Percentiles rank a stretch among this genome's conserved stretches.
Conservation (phyloP, 2,797 vertebrate genomes). For the Crenuchus spilurus region DNA sequence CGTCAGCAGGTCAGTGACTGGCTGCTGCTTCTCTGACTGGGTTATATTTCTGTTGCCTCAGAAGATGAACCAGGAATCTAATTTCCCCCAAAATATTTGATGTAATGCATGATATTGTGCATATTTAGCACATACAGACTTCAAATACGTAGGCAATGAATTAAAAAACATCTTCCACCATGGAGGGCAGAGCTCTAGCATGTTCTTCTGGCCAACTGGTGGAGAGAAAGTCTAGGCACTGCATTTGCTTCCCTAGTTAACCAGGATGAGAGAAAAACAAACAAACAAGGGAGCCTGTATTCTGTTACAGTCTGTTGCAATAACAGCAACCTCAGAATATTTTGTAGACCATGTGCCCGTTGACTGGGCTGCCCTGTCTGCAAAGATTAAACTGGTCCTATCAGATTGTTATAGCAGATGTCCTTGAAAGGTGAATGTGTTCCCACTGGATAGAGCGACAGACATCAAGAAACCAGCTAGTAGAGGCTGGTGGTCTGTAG, state of each 20-base stretch:
- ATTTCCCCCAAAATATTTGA: too few species aligned
- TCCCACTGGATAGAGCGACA: conserved; percentile 26
- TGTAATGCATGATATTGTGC: too few species aligned
- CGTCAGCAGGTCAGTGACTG: too few species aligned
- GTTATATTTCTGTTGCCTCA: too few species aligned
- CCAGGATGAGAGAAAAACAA: neutral
- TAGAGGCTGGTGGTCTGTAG: conserved; percentile 25
- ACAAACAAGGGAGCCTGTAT: neutral
- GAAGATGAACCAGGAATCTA: too few species aligned
- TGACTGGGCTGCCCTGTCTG: neutral
- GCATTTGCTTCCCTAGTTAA: neutral
- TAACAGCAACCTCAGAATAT: neutral
- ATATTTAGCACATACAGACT: too few species aligned
- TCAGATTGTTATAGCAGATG: conserved; percentile 11
- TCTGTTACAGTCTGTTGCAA: neutral
- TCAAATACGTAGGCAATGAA: too few species aligned
- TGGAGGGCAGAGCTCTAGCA: too few species aligned
- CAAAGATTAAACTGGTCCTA: conserved; percentile 5
- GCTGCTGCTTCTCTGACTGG: too few species aligned
- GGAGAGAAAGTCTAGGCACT: too few species aligned
- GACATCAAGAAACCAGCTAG: neutral
- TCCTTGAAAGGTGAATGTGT: conserved; percentile 39
- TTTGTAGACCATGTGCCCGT: neutral
- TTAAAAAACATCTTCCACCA: too few species aligned
- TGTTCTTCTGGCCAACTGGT: too few species aligned